Evolutionary conservation across 2,113 vertebrate genomes (phyloP).

Genomic region (Diphyllodes magnificus): DNA sequence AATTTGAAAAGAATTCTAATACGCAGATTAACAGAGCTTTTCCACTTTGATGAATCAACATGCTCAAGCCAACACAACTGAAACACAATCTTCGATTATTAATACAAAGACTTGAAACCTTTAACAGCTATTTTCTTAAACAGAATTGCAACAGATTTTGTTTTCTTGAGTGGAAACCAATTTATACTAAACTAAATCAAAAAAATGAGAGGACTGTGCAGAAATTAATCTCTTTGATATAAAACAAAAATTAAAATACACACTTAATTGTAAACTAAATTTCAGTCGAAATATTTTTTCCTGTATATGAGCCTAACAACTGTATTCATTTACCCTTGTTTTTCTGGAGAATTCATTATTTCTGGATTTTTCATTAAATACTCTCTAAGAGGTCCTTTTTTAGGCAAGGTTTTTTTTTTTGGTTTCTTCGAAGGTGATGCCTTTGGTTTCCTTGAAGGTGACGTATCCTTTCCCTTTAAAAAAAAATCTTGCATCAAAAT

Average conservation of each 20-base stretch:
- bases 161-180: background rate
- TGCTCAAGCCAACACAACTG: background rate
- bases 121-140: background rate
- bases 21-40: background rate
- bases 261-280: background rate
- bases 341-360: background rate
- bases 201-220: background rate
- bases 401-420: background rate
- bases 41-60: background rate
- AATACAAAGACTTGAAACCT: background rate
- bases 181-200: background rate
- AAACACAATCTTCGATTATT: background rate
- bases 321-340: conserved; percentile 14
- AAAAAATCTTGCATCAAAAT: background rate
- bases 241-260: background rate
- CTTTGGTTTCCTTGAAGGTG: background rate
- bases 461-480: background rate
- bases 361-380: background rate
- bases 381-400: background rate
- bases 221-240: background rate
- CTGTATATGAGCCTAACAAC: background rate
- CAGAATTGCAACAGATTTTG: background rate
- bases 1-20: background rate
- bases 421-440: background rate
- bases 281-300: background rate